Evolutionary conservation across 2,113 vertebrate species (phyloP), one percentile per base, ranked within the genome.

Genomic region (Barbus barbus): DNA sequence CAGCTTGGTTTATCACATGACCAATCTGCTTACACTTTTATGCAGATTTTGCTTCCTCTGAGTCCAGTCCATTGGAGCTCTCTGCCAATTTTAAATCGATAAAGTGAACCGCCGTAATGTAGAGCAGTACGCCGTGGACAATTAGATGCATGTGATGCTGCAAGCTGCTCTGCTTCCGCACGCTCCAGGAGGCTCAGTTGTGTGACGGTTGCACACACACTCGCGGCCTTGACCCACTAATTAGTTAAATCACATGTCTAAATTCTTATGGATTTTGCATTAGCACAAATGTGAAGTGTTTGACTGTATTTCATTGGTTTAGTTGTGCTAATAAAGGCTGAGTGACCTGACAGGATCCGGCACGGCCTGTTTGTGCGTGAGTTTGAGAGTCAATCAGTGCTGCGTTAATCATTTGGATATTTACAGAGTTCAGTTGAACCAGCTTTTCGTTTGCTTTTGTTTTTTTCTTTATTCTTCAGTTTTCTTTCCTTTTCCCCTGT

Each of bases 41-140:
- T 61, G 76, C 56, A 61, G 33, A 60, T 61, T 8, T 22, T 9
- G 20, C 3, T 79, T 79, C 22, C 31, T 16, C 0, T 26, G n/a
- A 63, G 36, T 79, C 58, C n/a, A 28, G 36, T 24, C 58, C 33
- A 20, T 7, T 61, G 22, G 33, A 26, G 22, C 33, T 63, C 58
- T 79, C 77, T 63, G 36, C 41, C 24, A 46, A 48, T 80, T 80
- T 80, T 31, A 48, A 28, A 80, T 80, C 36, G 26, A 80, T 80
- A 80, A 80, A 80, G 41, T 14, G 18, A 67, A 7, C 51, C 2
- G 16, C 9, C 14, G 60, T 48, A 79, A 44, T 79, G 56, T 28
- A 41, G 33, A 79, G 36, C 77, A 24, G 31, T 36, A 58, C 36
- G 36, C 58, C 14, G 1, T 0, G 6, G 77, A 63, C 58, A 12